Base-by-base conservation (phyloP, 1,140 invertebrate genomes). In the Subanguina moxae region DNA sequence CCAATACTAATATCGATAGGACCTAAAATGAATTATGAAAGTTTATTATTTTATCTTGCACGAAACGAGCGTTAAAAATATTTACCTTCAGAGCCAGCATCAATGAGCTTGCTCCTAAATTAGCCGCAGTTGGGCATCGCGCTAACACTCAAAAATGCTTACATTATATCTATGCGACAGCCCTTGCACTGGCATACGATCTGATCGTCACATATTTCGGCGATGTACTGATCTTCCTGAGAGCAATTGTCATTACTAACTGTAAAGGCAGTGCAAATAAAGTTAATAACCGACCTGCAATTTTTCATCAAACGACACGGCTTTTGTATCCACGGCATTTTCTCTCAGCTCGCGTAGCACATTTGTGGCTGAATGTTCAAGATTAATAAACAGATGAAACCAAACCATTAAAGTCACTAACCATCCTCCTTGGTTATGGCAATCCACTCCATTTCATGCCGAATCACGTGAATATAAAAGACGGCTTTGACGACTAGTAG, bases 361-460 rank as follows among this genome's bases (percentile, higher is more conserved):
- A 19, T 43, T 8, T 8, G 19, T 28, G 13, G 19, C 27, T 28
- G 13, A 38, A 38, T 5, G 11, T 38, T 5, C 3, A 13, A 8
- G 28, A 3, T 61, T 3, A 30, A 19, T n/a, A 19, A n/a, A n/a
- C n/a, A n/a, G n/a, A n/a, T n/a, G n/a, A n/a, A n/a, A n/a, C n/a
- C n/a, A n/a, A 52, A 52, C 48, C 1, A 52, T 52, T 7, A 52
- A 52, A 52, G 1, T 3, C 3, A 11, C 32, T 38, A 52, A 52
- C 48, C 48, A 52, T 52, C 48, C 3, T 52, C 48, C 48, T 52
- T 52, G 8, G 48, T 7, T 3, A 52, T 15, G 15, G n/a, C 48
- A 52, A 52, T 19, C n/a, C n/a, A 52, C 3, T 52, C 48, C 48
- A 52, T 21, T 21, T 52, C 23, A 52, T 52, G 48, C 48, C 48